Percentiles rank a stretch among this genome's conserved stretches.
These are phyloP conservation scores for Podargus strigoides DNA, from an alignment of 2,797 vertebrate genomes.

Conservation along the genomic window DNA sequence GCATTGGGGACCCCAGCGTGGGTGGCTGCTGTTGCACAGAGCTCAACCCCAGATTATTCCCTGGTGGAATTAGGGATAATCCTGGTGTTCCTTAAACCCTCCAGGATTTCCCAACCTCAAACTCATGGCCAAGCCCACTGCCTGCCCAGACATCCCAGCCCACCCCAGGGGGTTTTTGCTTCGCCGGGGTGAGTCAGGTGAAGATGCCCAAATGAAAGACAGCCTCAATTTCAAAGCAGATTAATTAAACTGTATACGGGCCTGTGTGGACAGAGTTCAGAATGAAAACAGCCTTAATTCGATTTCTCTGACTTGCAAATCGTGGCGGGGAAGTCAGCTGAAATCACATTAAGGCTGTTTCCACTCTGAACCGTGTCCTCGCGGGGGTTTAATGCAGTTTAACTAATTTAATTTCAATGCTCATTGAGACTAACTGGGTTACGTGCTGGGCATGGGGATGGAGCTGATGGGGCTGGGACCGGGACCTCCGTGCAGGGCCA, in stretches of 20 bases:
- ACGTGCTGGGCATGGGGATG: background rate
- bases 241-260: background rate
- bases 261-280: conserved; percentile 10
- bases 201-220: background rate
- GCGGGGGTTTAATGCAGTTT: conserved; percentile 19
- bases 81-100: background rate
- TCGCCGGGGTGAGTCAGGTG: background rate
- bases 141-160: background rate
- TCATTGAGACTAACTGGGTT: background rate
- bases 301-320: conserved; percentile 46
- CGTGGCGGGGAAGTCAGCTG: background rate
- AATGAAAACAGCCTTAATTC: background rate
- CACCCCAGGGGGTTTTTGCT: accelerated
- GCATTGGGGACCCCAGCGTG: accelerated
- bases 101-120: background rate
- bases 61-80: background rate
- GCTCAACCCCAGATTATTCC: accelerated
- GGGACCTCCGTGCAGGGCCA: background rate
- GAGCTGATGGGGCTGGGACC: background rate
- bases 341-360: conserved; percentile 30
- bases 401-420: background rate
- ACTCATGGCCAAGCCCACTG: accelerated
- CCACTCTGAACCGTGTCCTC: conserved; percentile 11
- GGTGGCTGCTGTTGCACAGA: background rate
- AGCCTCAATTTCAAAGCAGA: background rate